Base-by-base conservation (phyloP, 2,113 vertebrate species). In the Taxidea taxus region DNA sequence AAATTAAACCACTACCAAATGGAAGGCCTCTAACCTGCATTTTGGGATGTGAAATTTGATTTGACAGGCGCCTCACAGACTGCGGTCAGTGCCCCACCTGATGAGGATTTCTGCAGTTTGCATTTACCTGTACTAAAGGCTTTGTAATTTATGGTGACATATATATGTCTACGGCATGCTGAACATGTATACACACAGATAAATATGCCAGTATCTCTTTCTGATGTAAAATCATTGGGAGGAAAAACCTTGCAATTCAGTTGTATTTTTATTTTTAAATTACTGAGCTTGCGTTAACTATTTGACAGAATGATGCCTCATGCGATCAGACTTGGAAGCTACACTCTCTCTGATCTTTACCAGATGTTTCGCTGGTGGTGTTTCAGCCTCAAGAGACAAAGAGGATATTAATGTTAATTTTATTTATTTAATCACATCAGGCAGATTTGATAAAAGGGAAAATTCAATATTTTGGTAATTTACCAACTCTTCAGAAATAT, bases 1-100 rank as follows among this genome's bases (percentile, higher is more conserved):
- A 97, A 88, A 98, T 96, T 93, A 98, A 97, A 97, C 97, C 66
- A 96, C 83, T 96, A 97, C 94, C 95, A 98, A 98, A 97, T 88
- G 90, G 74, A 90, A 83, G 13, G 70, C 96, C 98, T 87, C 90
- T 96, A 97, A 90, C 96, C 87, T 97, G 95, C 90, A 31, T 75
- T 98, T 97, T 90, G 66, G 91, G 97, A 97, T 44, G 47, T 95
- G 92, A 97, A 98, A 98, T 91, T 75, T 0, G 0, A 83, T 66
- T 97, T 97, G 97, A 98, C 97, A 96, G 77, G 89, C 37, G 92
- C 34, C 20, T 82, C 85, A 89, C 49, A 94, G 85, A 91, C 88
- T 39, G 77, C 44, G 91, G 91, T 85, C 86, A 96, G 25, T 94
- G 81, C 62, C 85, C 91, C 68, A 98, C 96, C 80, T 97, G 92